Conservation (phyloP, 1,140 invertebrate species). For the Dermatophagoides farinae region DNA sequence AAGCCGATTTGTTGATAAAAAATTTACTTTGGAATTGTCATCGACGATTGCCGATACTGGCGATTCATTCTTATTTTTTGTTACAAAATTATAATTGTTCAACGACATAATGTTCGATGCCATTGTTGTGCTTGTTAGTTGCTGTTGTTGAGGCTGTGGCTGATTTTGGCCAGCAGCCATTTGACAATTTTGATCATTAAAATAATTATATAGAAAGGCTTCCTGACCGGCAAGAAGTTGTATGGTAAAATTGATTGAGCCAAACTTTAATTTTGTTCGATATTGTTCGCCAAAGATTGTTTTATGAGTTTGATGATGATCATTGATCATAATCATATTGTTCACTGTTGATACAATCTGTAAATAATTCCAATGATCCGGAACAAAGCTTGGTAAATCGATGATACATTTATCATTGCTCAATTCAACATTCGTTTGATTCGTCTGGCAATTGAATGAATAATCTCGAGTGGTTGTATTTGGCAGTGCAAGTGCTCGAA, state of each 20-base stretch:
- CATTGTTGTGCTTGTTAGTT: background rate
- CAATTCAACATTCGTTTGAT: background rate
- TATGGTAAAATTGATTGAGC: constrained; percentile 1
- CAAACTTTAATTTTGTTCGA: background rate
- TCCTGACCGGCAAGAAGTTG: constrained; percentile 5
- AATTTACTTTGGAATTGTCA: background rate
- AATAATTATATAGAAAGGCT: background rate
- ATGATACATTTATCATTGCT: background rate
- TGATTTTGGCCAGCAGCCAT: background rate
- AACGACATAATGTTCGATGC: too few species aligned
- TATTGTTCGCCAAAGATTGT: background rate
- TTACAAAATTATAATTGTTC: too few species aligned
- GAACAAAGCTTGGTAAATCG: background rate
- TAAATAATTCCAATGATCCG: constrained; percentile 6
- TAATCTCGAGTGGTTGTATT: background rate
- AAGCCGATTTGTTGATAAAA: background rate
- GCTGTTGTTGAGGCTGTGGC: background rate
- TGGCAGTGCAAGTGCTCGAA: constrained; percentile 2
- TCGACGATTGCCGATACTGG: background rate
- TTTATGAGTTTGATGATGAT: background rate
- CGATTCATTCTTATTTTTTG: too few species aligned
- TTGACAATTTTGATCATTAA: background rate
- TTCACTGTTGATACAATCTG: background rate
- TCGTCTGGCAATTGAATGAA: background rate
- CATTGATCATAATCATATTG: background rate